These are phyloP conservation scores for Cephonodes hylas DNA, from an alignment of 2,888 invertebrate species.

Conservation along the genomic window DNA sequence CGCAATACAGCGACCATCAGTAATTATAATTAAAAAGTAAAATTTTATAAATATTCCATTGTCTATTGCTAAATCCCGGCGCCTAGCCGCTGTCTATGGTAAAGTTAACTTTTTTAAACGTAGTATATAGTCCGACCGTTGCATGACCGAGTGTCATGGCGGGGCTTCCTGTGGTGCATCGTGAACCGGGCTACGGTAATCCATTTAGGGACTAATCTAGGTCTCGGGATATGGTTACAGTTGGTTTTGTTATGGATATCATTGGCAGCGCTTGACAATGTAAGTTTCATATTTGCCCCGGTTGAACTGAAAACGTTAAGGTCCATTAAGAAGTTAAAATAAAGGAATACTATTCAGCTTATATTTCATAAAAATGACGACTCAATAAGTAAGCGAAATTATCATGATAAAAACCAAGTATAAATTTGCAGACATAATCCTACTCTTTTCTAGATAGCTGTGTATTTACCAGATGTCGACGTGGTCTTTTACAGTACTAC, in stretches of 20 bases:
- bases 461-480: too few relatives aligned
- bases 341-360: too few relatives aligned
- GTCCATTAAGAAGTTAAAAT: too few relatives aligned
- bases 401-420: too few relatives aligned
- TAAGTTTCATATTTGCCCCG: neutral
- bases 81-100: conserved; percentile 7
- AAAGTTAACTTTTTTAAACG: conserved; percentile 22
- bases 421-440: too few relatives aligned
- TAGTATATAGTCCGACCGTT: conserved; percentile 39
- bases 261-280: neutral
- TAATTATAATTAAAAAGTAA: neutral
- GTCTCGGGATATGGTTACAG: neutral
- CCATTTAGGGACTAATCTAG: conserved; percentile 37
- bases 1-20: too few relatives aligned
- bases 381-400: too few relatives aligned
- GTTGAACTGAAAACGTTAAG: neutral
- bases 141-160: conserved; percentile 34
- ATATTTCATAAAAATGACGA: too few relatives aligned
- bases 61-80: neutral
- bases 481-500: too few relatives aligned
- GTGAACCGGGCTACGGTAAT: conserved; percentile 26
- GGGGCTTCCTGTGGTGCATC: conserved; percentile 34
- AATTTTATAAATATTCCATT: neutral
- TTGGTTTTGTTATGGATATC: neutral
- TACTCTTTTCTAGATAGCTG: too few relatives aligned